phyloP scores from a whole-genome alignment of 2,797 vertebrate genomes.

The Esox lucius region DNA sequence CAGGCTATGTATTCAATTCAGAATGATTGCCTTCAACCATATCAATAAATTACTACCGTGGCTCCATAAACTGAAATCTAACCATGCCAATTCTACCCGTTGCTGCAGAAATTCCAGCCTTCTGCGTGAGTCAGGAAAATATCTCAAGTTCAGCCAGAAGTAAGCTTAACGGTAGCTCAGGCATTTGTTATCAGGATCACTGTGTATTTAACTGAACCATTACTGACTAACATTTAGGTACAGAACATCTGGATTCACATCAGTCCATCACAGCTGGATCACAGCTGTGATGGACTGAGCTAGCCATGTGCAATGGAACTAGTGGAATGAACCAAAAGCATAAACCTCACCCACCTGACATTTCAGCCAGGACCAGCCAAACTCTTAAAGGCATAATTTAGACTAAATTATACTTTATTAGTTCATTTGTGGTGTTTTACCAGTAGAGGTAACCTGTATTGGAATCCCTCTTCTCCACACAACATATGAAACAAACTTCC shows the following conservation, averaged over 20 bases:
- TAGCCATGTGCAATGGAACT: not conserved
- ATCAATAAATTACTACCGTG: constrained; percentile 4
- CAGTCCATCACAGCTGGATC: too few species aligned
- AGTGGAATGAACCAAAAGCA: not conserved
- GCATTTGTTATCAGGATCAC: not conserved
- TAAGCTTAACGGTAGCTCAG: constrained; percentile 2
- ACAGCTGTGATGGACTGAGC: not conserved
- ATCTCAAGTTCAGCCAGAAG: constrained; percentile 13
- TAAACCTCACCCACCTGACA: not conserved
- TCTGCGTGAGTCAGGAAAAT: constrained; percentile 9
- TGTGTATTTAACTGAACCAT: constrained; percentile 5
- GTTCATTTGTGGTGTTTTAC: too few species aligned
- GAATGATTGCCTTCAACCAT: constrained; percentile 27
- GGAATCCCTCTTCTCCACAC: too few species aligned
- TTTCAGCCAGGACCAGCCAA: not conserved
- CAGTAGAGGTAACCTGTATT: too few species aligned
- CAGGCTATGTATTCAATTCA: constrained; percentile 26
- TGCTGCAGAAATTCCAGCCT: constrained; percentile 16
- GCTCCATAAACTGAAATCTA: constrained; percentile 18
- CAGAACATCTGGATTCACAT: not conserved
- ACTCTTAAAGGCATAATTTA: too few species aligned
- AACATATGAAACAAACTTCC: too few species aligned
- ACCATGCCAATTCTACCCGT: constrained; percentile 7
- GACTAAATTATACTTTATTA: too few species aligned
- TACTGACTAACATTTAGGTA: not conserved